These are phyloP conservation scores for Catocala fraxini DNA, from an alignment of 2,888 invertebrate genomes.

Conservation along the genomic window DNA sequence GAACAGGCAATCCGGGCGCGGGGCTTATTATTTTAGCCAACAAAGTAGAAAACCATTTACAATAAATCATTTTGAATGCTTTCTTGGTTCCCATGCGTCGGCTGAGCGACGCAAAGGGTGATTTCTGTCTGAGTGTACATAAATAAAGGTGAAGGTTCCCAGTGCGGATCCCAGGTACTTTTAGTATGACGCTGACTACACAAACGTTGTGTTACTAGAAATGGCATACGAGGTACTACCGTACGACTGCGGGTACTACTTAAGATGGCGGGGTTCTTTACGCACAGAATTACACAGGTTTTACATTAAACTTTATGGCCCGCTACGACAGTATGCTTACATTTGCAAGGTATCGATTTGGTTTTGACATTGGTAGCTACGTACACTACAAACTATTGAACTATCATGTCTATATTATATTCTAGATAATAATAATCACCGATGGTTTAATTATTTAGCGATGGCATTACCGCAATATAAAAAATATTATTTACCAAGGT, in stretches of 20 bases:
- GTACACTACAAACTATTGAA: too few species aligned
- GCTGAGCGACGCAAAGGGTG: slow-evolving; percentile 86
- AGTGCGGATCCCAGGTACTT: slow-evolving; percentile 83
- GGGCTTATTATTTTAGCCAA: slow-evolving; percentile 87
- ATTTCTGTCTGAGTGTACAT: slow-evolving; percentile 86
- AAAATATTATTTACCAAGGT: too few species aligned
- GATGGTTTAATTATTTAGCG: too few species aligned
- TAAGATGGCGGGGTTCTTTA: slow-evolving; percentile 17
- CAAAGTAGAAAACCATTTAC: slow-evolving; percentile 88
- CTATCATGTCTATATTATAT: too few species aligned
- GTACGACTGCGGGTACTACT: slow-evolving; percentile 14
- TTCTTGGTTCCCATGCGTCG: slow-evolving; percentile 85
- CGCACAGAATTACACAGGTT: background rate
- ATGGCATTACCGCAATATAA: too few species aligned
- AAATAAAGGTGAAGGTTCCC: slow-evolving; percentile 85
- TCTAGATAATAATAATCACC: too few species aligned
- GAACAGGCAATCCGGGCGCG: slow-evolving; percentile 78
- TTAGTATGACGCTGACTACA: slow-evolving; percentile 61
- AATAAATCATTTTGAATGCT: slow-evolving; percentile 88
- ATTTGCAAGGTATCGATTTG: background rate
- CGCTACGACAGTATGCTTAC: background rate
- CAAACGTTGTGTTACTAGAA: slow-evolving; percentile 51
- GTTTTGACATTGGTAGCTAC: too few species aligned
- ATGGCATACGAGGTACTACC: slow-evolving; percentile 22
- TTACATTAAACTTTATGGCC: slow-evolving; percentile 2